Base-by-base conservation (phyloP, 2,113 vertebrate genomes). In the Pangasianodon hypophthalmus region DNA sequence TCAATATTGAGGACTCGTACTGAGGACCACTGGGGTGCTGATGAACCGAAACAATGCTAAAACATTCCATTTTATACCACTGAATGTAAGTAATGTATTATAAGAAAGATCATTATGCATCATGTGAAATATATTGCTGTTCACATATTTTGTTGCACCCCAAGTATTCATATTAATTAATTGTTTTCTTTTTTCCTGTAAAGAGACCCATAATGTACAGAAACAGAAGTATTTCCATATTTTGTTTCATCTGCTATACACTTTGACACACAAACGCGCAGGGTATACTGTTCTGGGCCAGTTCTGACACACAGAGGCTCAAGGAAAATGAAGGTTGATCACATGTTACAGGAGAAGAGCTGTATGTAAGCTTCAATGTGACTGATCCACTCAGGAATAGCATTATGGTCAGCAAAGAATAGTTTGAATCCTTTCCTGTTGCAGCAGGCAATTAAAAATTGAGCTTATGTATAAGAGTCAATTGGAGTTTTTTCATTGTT, bases 41-140 rank as follows among this genome's bases (percentile, higher is more conserved):
- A 32, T 32, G 26, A 18, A 11, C 37, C n/a, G 41, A 44, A 52
- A 86, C 24, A 54, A 44, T 86, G 87, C 64, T 83, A 18, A 83
- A 18, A 44, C 77, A 83, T 88, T 91, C 52, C 60, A 46, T n/a
- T 71, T 64, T 48, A 82, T 46, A 52, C 44, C 29, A 60, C n/a
- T 73, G 41, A 82, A 86, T 82, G 60, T 85, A 82, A 88, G 73
- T 14, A 16, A 7, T 19, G 24, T 87, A 44, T 29, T 80, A 6
- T 54, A 4, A 37, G 13, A 88, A 50, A 87, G 37, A 83, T 37
- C n/a, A 21, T 58, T 56, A 58, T 24, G 32, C 10, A 41, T 41
- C n/a, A 11, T 58, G 32, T 84, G 19, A 83, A 83, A 58, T 37
- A 32, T 32, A 54, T 32, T 7, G 5, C 50, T 29, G 29, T 19